A percentile compares a stretch with the other conserved stretches of the same genome.
Conservation (phyloP, 2,113 vertebrate genomes). For the Pluvialis apricaria region DNA sequence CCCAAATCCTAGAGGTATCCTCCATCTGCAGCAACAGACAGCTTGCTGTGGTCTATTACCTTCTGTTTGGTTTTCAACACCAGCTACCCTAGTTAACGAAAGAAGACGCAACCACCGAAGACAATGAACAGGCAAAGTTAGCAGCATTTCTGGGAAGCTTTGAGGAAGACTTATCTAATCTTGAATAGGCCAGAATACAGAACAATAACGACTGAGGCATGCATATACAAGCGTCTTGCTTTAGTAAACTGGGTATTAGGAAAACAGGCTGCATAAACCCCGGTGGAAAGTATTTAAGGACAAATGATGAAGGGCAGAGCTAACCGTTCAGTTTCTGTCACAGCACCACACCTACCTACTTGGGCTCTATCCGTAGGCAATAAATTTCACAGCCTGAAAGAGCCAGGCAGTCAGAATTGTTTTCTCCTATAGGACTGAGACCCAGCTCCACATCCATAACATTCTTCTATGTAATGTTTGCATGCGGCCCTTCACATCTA, state of each 20-base stretch:
- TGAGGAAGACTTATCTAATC: not conserved
- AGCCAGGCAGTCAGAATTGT: not conserved
- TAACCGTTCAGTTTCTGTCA: not conserved
- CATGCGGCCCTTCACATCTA: not conserved
- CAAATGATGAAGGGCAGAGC: not conserved
- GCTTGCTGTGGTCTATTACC: slow-evolving; percentile 48
- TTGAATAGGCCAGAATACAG: not conserved
- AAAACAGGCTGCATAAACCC: not conserved
- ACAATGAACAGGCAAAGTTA: not conserved
- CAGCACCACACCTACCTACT: not conserved
- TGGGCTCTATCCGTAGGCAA: not conserved
- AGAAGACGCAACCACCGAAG: not conserved
- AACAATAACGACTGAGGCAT: not conserved
- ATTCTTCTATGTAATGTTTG: not conserved
- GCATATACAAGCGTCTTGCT: not conserved
- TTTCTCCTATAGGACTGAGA: not conserved
- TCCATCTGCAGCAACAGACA: slow-evolving; percentile 60
- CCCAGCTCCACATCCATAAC: not conserved
- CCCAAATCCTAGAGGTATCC: slow-evolving; percentile 58
- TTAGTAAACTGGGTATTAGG: not conserved
- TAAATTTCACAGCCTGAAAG: not conserved
- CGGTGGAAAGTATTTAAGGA: not conserved
- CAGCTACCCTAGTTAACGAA: slow-evolving; percentile 26
- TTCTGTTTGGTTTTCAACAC: slow-evolving; percentile 60
- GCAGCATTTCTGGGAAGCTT: not conserved